Evolutionary conservation across 2,888 invertebrate species (phyloP).

Genomic region (Luperina nickerlii): DNA sequence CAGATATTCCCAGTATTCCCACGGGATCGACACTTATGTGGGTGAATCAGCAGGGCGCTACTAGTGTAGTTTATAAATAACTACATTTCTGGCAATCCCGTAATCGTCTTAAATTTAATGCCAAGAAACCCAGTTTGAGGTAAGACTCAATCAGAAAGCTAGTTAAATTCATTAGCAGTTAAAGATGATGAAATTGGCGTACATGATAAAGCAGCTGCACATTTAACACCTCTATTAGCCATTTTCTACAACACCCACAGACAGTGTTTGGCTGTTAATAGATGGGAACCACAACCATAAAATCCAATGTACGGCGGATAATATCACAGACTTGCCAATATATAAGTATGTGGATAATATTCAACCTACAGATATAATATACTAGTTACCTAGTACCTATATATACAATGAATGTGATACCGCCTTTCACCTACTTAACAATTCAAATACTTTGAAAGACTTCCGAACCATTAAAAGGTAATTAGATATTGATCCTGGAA

Average conservation of each 20-base stretch:
- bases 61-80: neutral
- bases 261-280: neutral
- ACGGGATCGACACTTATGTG: too few relatives aligned
- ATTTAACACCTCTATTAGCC: neutral
- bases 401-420: conserved; percentile 14
- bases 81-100: neutral
- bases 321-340: too few relatives aligned
- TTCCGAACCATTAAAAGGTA: conserved; percentile 47
- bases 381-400: neutral
- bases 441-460: conserved; percentile 47
- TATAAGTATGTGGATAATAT: neutral
- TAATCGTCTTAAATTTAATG: neutral
- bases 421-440: conserved; percentile 38
- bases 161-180: neutral
- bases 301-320: conserved; percentile 2
- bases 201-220: neutral
- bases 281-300: conserved; percentile 2
- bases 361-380: neutral
- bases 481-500: conserved; percentile 50
- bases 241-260: neutral
- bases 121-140: neutral
- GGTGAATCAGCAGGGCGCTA: neutral
- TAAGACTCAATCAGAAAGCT: neutral
- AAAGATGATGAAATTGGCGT: neutral
- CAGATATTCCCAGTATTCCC: too few relatives aligned